A percentile compares a stretch with the other conserved stretches of the same genome.
These are phyloP conservation scores for Callimorpha dominula DNA, from an alignment of 2,888 invertebrate genomes.

Conservation along the genomic window DNA sequence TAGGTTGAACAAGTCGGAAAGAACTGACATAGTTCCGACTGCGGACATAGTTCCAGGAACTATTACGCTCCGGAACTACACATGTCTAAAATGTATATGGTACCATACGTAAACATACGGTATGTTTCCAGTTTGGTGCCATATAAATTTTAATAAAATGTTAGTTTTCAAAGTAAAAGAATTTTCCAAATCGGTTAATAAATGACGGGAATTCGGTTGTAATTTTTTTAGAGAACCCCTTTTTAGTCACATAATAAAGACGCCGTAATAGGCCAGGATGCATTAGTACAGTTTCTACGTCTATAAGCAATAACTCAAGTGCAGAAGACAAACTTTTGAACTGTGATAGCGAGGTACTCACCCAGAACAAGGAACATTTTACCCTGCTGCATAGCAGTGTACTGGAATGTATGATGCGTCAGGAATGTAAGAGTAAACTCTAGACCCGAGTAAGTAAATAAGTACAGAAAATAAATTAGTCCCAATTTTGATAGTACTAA, in stretches of 20 bases:
- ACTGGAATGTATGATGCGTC: conserved; percentile 96
- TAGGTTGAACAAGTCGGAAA: no score
- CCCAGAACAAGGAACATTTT: conserved; percentile 99
- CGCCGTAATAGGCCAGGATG: neutral
- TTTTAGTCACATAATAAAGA: neutral
- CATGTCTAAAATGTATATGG: no score
- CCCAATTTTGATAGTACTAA: conserved; percentile 90
- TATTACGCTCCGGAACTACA: no score
- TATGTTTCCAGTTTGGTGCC: no score
- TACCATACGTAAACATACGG: no score
- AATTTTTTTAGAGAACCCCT: no score
- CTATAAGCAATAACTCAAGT: neutral
- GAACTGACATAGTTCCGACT: no score
- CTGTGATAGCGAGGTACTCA: conserved; percentile 53
- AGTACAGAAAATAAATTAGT: conserved; percentile 94
- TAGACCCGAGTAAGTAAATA: conserved; percentile 97
- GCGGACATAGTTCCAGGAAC: no score
- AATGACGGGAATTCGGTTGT: no score
- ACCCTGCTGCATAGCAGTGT: conserved; percentile 98
- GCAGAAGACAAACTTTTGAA: neutral
- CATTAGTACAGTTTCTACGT: neutral
- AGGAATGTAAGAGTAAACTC: conserved; percentile 99
- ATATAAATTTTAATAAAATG: no score
- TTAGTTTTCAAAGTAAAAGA: no score
- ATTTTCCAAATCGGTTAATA: no score